These are phyloP conservation scores for Dicerorhinus sumatrensis DNA, from an alignment of 2,113 vertebrate species.

Conservation along the genomic window DNA sequence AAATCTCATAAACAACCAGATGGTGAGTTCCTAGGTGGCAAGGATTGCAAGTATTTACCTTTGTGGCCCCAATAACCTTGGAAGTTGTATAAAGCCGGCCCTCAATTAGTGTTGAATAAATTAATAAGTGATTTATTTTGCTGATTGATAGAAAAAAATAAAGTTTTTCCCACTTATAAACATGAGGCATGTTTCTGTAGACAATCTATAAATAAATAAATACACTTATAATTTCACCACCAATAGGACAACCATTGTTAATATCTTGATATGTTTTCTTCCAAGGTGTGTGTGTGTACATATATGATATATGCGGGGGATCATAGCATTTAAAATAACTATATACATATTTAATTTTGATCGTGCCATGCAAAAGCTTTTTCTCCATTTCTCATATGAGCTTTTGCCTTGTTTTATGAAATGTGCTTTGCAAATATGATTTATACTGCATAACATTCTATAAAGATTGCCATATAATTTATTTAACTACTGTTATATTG, in stretches of 20 bases:
- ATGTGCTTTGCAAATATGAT: not conserved
- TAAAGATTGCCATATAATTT: not conserved
- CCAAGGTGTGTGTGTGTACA: not conserved
- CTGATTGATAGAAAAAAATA: not conserved
- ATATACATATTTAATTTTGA: not conserved
- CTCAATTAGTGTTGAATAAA: not conserved
- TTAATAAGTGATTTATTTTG: conserved; percentile 15
- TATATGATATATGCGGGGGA: not conserved
- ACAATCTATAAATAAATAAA: not conserved
- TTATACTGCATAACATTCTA: not conserved
- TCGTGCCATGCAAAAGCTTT: not conserved
- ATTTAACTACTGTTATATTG: conserved; percentile 1
- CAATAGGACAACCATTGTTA: not conserved
- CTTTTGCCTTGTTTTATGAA: conserved; percentile 23
- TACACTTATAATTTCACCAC: not conserved
- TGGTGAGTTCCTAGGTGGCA: not conserved
- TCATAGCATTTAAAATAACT: not conserved
- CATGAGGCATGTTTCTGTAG: not conserved
- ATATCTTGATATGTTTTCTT: conserved; percentile 34
- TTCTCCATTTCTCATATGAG: not conserved
- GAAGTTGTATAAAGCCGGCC: not conserved
- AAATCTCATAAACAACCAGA: not conserved
- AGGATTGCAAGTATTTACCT: not conserved
- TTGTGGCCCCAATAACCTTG: not conserved
- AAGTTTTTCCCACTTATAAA: not conserved